Percentiles rank a stretch among this genome's conserved stretches.
These are phyloP conservation scores for Nomada flava DNA, from an alignment of 2,888 invertebrate genomes.

Conservation along the genomic window DNA sequence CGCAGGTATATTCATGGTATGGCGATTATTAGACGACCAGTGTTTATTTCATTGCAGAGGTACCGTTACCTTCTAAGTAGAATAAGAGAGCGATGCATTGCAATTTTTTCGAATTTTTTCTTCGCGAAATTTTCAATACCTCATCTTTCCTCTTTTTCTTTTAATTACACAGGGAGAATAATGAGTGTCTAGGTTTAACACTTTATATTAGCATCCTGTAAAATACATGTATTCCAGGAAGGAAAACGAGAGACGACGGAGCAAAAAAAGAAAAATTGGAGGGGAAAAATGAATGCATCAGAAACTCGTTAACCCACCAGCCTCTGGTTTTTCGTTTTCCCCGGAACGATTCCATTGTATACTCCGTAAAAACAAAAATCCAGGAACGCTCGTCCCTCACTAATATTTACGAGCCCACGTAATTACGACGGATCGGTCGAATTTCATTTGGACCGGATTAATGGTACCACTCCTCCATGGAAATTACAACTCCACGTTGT, in stretches of 20 bases:
- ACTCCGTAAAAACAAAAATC: not conserved
- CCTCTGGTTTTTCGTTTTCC: not conserved
- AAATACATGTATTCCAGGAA: not conserved
- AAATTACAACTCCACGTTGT: conserved; percentile 5
- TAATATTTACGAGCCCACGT: no score
- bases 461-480: conserved; percentile 3
- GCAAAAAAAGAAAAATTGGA: not conserved
- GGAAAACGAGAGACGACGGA: no score
- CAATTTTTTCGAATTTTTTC: not conserved
- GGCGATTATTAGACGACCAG: not conserved
- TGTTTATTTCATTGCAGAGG: not conserved
- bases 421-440: not conserved
- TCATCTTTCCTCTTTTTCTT: no score
- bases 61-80: not conserved
- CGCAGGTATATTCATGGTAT: no score
- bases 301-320: conserved; percentile 15
- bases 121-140: no score
- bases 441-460: conserved; percentile 17
- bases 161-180: no score
- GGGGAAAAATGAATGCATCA: not conserved
- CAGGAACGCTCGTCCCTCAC: not conserved
- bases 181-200: no score
- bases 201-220: no score
- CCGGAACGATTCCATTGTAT: conserved; percentile 4
- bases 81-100: not conserved